Base-by-base conservation (phyloP, 2,888 invertebrate species). In the Macrophya alboannulata region DNA sequence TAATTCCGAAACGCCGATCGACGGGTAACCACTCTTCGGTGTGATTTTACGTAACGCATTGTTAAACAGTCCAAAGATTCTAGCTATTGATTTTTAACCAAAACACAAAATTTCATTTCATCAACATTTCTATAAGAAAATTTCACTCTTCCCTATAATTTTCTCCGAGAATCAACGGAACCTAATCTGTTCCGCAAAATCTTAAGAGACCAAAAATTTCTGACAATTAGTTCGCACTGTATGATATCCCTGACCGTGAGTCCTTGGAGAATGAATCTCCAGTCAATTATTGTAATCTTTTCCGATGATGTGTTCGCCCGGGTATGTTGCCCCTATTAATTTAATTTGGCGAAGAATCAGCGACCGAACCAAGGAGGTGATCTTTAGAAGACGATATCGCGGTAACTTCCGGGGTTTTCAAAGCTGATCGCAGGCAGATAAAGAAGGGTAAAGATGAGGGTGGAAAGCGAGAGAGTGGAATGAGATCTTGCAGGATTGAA, bases 401-500 rank as follows among this genome's bases (percentile, higher is more conserved):
- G 59, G 40, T 25, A 40, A 79, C 51, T 79, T 37, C 51, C 37
- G n/a, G 37, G 40, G n/a, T 21, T 59, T 40, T 81, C 43, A 62
- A 81, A 81, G 37, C 21, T 40, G 65, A 81, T 77, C 77, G 6
- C 31, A 37, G 51, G 31, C 15, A 21, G 65, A 43, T 81, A 84
- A 86, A 74, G 84, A 86, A 84, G 71, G 77, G 15, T 45, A 62
- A 71, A 85, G 86, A 84, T 79, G 86, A 84, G 84, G 82, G 84
- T 82, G 84, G 68, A 72, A 51, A 65, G 84, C 9, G 15, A 77
- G 37, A 48, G 68, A 76, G 85, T 85, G 84, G 76, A 86, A 79
- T 84, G 84, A 85, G 87, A 87, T 86, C 88, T 87, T 86, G 71
- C n/a, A n/a, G n/a, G 43, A 88, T 89, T 88, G 89, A 87, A 87